Base-by-base conservation (phyloP, 2,888 invertebrate species). In the Asteroscopus sphinx region DNA sequence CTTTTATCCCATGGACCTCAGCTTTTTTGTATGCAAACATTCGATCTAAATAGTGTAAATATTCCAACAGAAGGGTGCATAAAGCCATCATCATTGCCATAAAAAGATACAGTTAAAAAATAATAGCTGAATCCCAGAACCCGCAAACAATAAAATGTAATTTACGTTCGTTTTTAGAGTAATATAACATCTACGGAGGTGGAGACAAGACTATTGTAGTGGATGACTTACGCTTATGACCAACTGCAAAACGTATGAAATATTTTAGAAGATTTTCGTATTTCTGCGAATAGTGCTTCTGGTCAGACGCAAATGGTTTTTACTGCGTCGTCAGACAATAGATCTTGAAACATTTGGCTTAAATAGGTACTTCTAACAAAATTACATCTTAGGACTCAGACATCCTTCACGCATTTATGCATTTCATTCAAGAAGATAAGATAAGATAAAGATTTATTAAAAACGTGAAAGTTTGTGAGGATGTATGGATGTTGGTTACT, bases 81-180 rank as follows among this genome's bases (percentile, higher is more conserved):
- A 45, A 51, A 42, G 26, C 41, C 35, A 39, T 70, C 53, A 62
- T 42, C 33, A 15, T 30, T 32, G 39, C 37, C 41, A 59, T 71
- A 65, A 59, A 68, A 64, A 30, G 48, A 39, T 13, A 44, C 51
- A 48, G 36, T 55, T 52, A 30, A 59, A 71, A 55, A 44, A 56
- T 53, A 60, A 36, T 61, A 30, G 46, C 44, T 35, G 21, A 61
- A 39, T 42, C 52, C 41, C 42, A 32, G 42, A 61, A 41, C 30
- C 32, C 36, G 8, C 6, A 35, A 16, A 47, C 68, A 54, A 67
- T 69, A 69, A 69, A 69, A 62, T 21, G 36, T 51, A 72, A 69
- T 67, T 69, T 67, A 69, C 47, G 68, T 51, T 30, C 56, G 51
- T 51, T 59, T 60, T 67, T 47, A 46, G 51, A 51, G 53, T 54